These are phyloP conservation scores for Tetramorium alpestre DNA, from an alignment of 1,140 invertebrate genomes.

Conservation along the genomic window DNA sequence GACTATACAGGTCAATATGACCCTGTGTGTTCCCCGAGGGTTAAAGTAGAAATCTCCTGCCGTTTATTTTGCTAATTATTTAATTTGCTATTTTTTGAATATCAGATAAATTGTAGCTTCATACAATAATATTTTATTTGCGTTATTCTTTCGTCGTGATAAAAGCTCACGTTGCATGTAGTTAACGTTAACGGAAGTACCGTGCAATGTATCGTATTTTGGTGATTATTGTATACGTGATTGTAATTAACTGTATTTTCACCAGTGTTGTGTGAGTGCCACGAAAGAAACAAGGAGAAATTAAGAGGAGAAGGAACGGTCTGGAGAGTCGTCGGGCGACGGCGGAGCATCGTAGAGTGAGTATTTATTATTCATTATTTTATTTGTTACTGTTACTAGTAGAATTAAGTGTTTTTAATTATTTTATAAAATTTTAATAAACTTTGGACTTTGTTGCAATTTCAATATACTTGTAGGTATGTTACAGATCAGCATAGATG, in stretches of 20 bases:
- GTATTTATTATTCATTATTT: background rate
- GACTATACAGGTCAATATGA: too few species aligned
- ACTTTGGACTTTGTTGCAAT: background rate
- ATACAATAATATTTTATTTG: background rate
- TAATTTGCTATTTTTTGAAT: background rate
- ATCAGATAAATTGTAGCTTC: background rate
- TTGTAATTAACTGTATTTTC: conserved; percentile 1
- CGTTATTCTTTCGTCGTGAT: background rate
- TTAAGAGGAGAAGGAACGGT: background rate
- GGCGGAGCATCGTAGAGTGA: background rate
- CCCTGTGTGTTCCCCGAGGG: too few species aligned
- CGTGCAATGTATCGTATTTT: background rate
- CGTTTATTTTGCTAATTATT: background rate
- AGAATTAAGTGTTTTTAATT: background rate
- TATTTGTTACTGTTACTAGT: background rate
- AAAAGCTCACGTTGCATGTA: background rate
- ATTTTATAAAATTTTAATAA: background rate
- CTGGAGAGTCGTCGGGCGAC: background rate
- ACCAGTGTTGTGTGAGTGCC: background rate
- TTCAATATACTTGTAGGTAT: background rate
- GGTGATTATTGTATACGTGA: background rate
- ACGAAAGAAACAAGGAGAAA: background rate
- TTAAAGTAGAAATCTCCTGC: background rate
- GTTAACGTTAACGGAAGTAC: background rate
- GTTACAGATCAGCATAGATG: background rate